Percentiles rank a stretch among this genome's conserved stretches.
Conservation (phyloP, 1,140 invertebrate species). For the Drosophila baimaii region DNA sequence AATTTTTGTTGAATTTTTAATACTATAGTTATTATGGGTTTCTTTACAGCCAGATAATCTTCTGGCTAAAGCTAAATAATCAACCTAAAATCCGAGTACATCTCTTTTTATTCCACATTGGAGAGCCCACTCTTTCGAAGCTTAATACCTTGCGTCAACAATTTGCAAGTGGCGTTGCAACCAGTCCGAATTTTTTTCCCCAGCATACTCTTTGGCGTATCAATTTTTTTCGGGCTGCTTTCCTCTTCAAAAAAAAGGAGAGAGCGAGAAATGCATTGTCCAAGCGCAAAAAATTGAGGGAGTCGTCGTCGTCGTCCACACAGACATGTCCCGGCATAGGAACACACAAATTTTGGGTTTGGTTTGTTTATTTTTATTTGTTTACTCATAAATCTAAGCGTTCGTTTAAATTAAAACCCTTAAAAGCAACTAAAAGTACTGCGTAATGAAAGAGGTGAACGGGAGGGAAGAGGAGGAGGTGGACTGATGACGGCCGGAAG, state of each 20-base stretch:
- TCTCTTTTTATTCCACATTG: too few relatives aligned
- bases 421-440: conserved; percentile 71
- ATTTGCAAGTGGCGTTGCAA: conserved; percentile 65
- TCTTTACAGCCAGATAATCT: too few relatives aligned
- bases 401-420: conserved; percentile 74
- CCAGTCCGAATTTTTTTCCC: conserved; percentile 49
- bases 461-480: conserved; percentile 10
- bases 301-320: conserved; percentile 49
- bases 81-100: too few relatives aligned
- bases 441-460: conserved; percentile 36
- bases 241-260: conserved; percentile 16
- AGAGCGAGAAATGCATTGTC: conserved; percentile 66
- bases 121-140: conserved; percentile 9
- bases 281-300: conserved; percentile 46
- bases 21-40: too few relatives aligned
- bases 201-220: conserved; percentile 66
- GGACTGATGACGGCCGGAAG: conserved; percentile 26
- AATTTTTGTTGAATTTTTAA: too few relatives aligned
- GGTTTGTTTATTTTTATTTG: conserved; percentile 78
- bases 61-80: too few relatives aligned
- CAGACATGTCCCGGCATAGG: conserved; percentile 70
- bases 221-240: conserved; percentile 69
- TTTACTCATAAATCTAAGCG: conserved; percentile 73
- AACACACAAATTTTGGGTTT: conserved; percentile 48
- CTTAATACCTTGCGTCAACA: conserved; percentile 79